Evolutionary conservation across 2,113 vertebrate species (phyloP).

Genomic region (Petroica traversi): DNA sequence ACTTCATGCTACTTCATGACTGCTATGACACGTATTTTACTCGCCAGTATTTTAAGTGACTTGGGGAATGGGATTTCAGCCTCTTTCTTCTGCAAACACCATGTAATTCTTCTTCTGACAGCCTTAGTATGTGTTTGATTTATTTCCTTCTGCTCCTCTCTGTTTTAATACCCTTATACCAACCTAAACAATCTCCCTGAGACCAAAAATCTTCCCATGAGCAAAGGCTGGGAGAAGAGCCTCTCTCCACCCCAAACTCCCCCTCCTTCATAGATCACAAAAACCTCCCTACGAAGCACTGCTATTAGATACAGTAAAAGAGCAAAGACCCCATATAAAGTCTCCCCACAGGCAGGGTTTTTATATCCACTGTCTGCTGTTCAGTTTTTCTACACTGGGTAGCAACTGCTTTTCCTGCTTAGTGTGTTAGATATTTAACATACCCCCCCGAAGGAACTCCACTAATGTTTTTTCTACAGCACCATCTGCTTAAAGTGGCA

Average conservation of each 20-base stretch:
- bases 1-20: not conserved
- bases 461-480: not conserved
- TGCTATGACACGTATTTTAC: not conserved
- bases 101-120: not conserved
- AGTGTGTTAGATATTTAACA: not conserved
- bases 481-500: not conserved
- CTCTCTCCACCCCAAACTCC: not conserved
- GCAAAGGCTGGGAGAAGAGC: not conserved
- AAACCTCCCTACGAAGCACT: not conserved
- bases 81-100: not conserved
- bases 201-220: not conserved
- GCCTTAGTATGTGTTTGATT: not conserved
- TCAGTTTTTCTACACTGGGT: not conserved
- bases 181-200: not conserved
- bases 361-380: not conserved
- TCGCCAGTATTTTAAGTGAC: not conserved
- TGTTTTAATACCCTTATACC: not conserved
- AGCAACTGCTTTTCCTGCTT: not conserved
- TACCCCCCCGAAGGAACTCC: not conserved
- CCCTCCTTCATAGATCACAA: fast-evolving
- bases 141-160: not conserved
- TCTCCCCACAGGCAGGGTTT: not conserved
- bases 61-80: not conserved
- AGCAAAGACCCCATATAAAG: not conserved
- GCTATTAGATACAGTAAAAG: not conserved